Evolutionary conservation across 2,888 invertebrate species (phyloP).

Genomic region (Quadroppia sp.): DNA sequence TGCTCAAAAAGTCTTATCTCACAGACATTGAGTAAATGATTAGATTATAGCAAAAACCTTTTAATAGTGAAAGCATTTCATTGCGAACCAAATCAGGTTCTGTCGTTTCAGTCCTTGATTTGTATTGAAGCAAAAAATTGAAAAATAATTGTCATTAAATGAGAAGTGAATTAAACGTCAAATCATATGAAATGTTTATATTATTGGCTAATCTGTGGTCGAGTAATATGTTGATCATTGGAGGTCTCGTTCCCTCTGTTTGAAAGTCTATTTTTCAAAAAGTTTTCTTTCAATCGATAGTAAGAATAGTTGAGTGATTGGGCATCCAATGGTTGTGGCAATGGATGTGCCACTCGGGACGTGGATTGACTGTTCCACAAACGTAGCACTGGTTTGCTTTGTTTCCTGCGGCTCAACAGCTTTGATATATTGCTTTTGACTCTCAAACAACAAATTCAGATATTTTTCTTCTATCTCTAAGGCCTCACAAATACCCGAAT

Average conservation of each 20-base stretch:
- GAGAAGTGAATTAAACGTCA: background rate
- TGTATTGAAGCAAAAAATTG: background rate
- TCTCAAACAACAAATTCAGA: conserved; percentile 26
- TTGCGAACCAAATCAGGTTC: background rate
- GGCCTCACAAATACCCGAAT: conserved; percentile 10
- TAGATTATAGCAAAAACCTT: background rate
- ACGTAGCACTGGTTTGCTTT: conserved; percentile 10
- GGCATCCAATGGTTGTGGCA: no score
- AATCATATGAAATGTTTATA: background rate
- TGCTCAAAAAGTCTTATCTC: no score
- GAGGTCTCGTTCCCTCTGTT: background rate
- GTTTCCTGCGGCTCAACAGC: conserved; percentile 32
- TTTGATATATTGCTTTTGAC: conserved; percentile 26
- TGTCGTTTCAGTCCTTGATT: conserved; percentile 6
- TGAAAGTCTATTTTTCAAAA: background rate
- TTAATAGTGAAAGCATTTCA: background rate
- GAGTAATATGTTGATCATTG: background rate
- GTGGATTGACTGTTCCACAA: conserved; percentile 3
- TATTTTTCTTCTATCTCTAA: background rate
- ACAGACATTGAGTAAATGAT: no score
- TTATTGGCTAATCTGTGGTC: background rate
- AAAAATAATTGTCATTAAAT: background rate
- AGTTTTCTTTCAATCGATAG: no score
- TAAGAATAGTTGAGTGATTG: no score
- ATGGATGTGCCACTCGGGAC: conserved; percentile 11